These are phyloP conservation scores for Okamejei kenojei DNA, from an alignment of 2,797 vertebrate species.

Conservation along the genomic window DNA sequence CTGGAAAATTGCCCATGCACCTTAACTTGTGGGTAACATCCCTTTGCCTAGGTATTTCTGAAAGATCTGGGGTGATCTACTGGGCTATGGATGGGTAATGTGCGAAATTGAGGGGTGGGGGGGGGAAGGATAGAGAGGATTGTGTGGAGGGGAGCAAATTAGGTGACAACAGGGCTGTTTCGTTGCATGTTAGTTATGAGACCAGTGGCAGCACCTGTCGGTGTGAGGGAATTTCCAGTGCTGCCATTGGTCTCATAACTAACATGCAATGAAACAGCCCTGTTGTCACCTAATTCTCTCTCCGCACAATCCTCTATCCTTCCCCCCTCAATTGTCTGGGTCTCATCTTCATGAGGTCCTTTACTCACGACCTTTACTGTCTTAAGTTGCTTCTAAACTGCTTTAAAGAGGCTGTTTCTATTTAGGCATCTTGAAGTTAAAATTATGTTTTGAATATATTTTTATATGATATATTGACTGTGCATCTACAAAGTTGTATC, in stretches of 20 bases:
- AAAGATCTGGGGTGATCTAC: not conserved
- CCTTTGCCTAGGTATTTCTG: no score
- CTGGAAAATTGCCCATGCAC: not conserved
- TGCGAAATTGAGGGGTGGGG: not conserved
- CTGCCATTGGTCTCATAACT: not conserved
- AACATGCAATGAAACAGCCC: not conserved
- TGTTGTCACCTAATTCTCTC: not conserved
- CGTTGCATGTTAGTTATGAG: not conserved
- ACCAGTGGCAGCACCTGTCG: not conserved
- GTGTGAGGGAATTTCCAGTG: not conserved
- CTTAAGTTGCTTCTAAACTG: conserved; percentile 15
- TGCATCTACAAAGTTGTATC: conserved; percentile 7
- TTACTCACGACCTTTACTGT: not conserved
- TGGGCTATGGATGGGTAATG: not conserved
- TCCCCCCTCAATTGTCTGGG: not conserved
- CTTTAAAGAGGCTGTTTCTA: conserved; percentile 19
- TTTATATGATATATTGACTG: conserved; percentile 29
- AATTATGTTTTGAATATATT: conserved; percentile 35
- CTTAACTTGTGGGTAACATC: not conserved
- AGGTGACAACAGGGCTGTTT: not conserved
- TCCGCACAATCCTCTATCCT: not conserved
- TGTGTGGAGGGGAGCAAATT: not conserved
- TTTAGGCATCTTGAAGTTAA: conserved; percentile 32
- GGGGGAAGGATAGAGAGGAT: not conserved
- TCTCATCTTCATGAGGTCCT: not conserved